Conservation (phyloP, 2,797 vertebrate species). For the Cossypha heuglini region DNA sequence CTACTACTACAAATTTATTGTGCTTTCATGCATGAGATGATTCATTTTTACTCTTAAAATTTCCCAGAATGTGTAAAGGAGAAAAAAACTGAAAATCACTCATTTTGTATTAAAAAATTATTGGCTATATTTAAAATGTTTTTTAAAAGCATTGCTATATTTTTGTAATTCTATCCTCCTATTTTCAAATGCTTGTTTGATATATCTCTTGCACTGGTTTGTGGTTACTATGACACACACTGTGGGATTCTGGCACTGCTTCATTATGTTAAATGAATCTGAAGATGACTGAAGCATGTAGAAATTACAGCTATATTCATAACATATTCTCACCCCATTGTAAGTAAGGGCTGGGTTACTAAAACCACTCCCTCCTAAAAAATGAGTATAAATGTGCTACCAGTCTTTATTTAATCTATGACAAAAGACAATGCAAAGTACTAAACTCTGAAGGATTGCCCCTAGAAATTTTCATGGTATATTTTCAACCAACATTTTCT, state of each 20-base stretch:
- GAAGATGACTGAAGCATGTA: not conserved
- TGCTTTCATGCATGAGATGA: not conserved
- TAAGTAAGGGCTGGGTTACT: not conserved
- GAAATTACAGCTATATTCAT: not conserved
- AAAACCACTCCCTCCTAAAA: not conserved
- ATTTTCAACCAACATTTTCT: not conserved
- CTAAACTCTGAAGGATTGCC: not conserved
- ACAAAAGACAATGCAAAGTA: not conserved
- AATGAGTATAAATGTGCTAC: not conserved
- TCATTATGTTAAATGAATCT: not conserved
- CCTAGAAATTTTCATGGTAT: not conserved
- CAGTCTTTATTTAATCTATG: not conserved
- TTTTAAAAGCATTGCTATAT: not conserved
- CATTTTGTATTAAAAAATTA: not conserved
- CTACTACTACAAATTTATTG: not conserved
- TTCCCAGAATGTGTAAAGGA: not conserved
- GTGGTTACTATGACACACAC: not conserved
- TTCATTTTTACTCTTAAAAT: not conserved
- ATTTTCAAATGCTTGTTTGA: not conserved
- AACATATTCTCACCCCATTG: not conserved
- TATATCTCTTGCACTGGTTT: not conserved
- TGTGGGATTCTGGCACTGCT: not conserved
- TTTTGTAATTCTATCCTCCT: not conserved
- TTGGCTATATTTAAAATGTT: not conserved
- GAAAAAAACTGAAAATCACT: fast-evolving